Base-by-base conservation (phyloP, 2,888 invertebrate species). In the Nymphalis polychloros region DNA sequence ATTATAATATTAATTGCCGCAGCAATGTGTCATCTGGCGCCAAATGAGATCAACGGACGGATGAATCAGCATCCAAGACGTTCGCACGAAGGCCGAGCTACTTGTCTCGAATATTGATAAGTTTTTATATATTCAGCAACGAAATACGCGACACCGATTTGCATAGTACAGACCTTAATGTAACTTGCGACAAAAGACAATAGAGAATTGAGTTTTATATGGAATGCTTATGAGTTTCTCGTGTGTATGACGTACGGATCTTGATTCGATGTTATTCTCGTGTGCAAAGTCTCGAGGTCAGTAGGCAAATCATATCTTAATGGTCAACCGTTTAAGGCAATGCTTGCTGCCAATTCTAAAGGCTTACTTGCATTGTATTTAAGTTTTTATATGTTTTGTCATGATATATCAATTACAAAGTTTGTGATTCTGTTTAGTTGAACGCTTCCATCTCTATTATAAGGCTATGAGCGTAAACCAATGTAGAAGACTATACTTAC, bases 11-110 rank as follows among this genome's bases (percentile, higher is more conserved):
- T 66, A 66, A 68, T 69, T 69, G 72, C 53, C 63, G 64, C 17
- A 57, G 52, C 47, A 57, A 73, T 71, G 69, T 74, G 74, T 75
- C 75, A 73, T 72, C 65, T 70, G 75, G 72, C 72, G 75, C 72
- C 74, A 71, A 63, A 62, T 55, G 71, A 62, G 60, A 68, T 70
- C 72, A 68, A 70, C 68, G 70, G 50, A 61, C 69, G 65, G 27
- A 49, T 74, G 73, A 72, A 23, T 74, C 72, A 71, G 61, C 63
- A 46, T 47, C 41, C 23, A 60, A 64, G 63, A 64, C 52, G 63
- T 63, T 49, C 35, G n/a, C 27, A 7, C 53, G 69, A 68, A 65
- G 72, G 71, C 46, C 69, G 55, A 50, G 10, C 63, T 59, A 53
- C 70, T 48, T 48, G 67, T 41, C 46, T 46, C 59, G 73, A 72